These are phyloP conservation scores for Peromyscus aztecus DNA, from an alignment of 2,797 vertebrate genomes.

Conservation along the genomic window DNA sequence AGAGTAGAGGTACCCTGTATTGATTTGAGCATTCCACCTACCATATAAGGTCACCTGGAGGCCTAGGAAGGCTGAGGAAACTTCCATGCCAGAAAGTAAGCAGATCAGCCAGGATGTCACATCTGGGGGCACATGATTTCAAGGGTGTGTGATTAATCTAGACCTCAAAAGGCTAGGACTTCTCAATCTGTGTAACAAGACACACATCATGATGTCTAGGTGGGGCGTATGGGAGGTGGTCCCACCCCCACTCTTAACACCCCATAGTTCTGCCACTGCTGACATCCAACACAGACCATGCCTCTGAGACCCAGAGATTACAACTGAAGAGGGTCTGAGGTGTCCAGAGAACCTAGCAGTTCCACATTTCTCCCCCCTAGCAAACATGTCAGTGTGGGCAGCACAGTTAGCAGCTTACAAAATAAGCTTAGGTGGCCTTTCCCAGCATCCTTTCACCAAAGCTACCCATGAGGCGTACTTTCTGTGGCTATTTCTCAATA, in stretches of 20 bases:
- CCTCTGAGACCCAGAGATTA: neutral
- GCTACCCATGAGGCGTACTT: neutral
- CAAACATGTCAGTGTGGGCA: neutral
- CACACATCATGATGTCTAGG: neutral
- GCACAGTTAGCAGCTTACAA: neutral
- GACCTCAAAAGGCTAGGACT: neutral
- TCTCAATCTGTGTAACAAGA: neutral
- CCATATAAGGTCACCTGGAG: no score
- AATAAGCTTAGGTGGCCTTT: neutral
- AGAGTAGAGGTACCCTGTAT: neutral
- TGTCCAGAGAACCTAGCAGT: neutral
- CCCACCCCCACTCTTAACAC: neutral
- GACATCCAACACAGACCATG: no score
- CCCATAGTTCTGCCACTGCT: neutral
- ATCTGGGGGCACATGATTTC: neutral
- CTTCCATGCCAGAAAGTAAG: neutral
- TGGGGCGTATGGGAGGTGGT: neutral
- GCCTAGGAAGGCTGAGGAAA: neutral
- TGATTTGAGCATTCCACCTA: neutral
- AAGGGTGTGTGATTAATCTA: neutral
- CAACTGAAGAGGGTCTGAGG: neutral
- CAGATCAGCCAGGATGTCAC: neutral
- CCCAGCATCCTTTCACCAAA: neutral
- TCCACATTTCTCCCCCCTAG: neutral
- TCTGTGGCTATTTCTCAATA: neutral